Evolutionary conservation across 2,113 vertebrate species (phyloP), one percentile per base, ranked within the genome.

Genomic region (Elachura formosa): DNA sequence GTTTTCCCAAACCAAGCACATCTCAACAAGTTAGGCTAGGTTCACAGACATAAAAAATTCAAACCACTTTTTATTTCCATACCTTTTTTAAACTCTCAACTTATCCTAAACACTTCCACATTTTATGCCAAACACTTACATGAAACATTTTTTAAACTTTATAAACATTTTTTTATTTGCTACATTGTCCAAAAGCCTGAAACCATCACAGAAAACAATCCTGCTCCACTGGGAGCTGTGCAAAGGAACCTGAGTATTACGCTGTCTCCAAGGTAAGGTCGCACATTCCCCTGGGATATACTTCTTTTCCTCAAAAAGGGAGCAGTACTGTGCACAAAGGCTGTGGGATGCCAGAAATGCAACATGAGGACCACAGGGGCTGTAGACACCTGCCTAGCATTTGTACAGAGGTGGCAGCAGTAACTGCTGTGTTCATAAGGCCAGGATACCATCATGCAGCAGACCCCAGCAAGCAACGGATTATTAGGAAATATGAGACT

Each of bases 1-100:
- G 28, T 95, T 95, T 95, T 95, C 88, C 72, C 88, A 95, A 96
- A 93, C 51, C 43, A 56, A 78, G 87, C 63, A 71, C 83, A 80
- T 92, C 82, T 96, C 82, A 94, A 80, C 87, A 91, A 80, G 85
- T 89, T 88, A 88, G 82, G 68, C 64, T 90, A 59, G 87, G 61
- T 68, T 89, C 73, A 84, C 40, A 88, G 55, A 83, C 69, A 84
- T 43, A 45, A 91, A 90, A 93, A 90, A 94, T 85, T 89, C 58
- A 76, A 76, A 54, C 55, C 40, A 66, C 36, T 18, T 22, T 46
- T 86, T 89, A 84, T 89, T 93, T 93, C 63, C 82, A 89, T 84
- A 56, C 55, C 29, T 49, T 36, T 72, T 66, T 46, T 49, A 6
- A 61, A 62, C 31, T 84, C 49, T 25, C 46, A 80, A 67, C n/a